Evolutionary conservation across 2,113 vertebrate species (phyloP), one percentile per base, ranked within the genome.

Genomic region (Cololabis saira): DNA sequence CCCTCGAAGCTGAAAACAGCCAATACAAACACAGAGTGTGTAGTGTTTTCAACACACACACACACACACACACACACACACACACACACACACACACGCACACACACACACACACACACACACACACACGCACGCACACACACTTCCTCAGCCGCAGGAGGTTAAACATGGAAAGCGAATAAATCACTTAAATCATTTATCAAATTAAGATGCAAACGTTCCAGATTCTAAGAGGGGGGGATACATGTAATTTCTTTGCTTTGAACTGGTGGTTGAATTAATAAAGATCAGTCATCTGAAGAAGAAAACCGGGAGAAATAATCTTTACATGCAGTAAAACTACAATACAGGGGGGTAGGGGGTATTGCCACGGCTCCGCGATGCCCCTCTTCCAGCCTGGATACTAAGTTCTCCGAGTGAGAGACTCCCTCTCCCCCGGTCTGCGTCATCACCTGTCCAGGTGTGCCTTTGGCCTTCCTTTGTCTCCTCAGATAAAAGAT

Each of bases 401-500:
- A 53, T 62, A 56, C 61, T 19, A 19, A 5, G 42, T 61, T 57
- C 37, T 54, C 40, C n/a, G 42, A 43, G 42, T 1, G 4, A 66
- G 64, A 45, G 8, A 49, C 44, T 19, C 60, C 13, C 37, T 0
- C 55, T 57, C 61, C 60, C 43, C 37, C 55, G 42, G 57, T 14
- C 60, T 60, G 3, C 44, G 24, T 76, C 78, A 55, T 83, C 51
- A 81, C 82, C 77, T 83, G 80, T 55, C 65, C 82, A 81, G 84
- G 77, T 83, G 82, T 71, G 58, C 42, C 63, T 73, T 59, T 43
- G 62, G 61, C 55, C 65, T 12, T 49, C 44, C 63, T 82, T 74
- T 58, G 75, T 85, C 61, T 58, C 53, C 43, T 63, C 19, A 41
- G 52, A 49, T 19, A 42, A 42, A n/a, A 43, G 8, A 66, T 53